Conservation (phyloP, 1,140 invertebrate species). For the Spodoptera frugiperda region DNA sequence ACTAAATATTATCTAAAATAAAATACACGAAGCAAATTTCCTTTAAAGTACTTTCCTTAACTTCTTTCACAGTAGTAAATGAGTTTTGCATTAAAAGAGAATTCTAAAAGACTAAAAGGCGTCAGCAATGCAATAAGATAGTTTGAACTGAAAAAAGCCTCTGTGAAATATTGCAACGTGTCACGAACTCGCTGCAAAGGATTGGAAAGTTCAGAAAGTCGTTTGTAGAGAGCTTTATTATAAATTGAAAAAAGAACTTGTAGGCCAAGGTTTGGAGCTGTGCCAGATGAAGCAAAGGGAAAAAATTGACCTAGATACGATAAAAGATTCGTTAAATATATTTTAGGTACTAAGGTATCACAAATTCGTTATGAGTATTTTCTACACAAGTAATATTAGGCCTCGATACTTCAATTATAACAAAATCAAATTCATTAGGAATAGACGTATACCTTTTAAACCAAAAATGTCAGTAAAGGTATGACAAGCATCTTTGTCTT, state of each 20-base stretch:
- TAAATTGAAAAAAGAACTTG: background rate
- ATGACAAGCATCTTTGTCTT: too few species aligned
- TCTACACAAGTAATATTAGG: too few species aligned
- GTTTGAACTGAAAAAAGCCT: background rate
- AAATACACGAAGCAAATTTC: too few species aligned
- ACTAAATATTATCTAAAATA: too few species aligned
- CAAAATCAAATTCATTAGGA: too few species aligned
- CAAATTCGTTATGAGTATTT: too few species aligned
- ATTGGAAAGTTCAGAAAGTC: conserved; percentile 5
- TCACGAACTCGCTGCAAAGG: conserved; percentile 11
- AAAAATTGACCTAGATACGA: background rate
- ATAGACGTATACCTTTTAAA: too few species aligned
- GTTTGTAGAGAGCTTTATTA: conserved; percentile 1
- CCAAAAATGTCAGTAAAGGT: too few species aligned
- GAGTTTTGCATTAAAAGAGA: background rate
- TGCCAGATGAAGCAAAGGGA: background rate
- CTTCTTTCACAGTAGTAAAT: background rate
- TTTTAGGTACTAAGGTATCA: too few species aligned
- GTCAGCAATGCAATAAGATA: background rate
- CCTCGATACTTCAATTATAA: too few species aligned
- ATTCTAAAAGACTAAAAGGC: background rate
- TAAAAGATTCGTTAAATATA: too few species aligned
- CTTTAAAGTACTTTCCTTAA: too few species aligned
- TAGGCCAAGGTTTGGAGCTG: background rate
- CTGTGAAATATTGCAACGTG: conserved; percentile 18